Percentiles rank a stretch among this genome's conserved stretches.
phyloP scores from a whole-genome alignment of 2,797 vertebrate genomes.

The Bovichtus variegatus region DNA sequence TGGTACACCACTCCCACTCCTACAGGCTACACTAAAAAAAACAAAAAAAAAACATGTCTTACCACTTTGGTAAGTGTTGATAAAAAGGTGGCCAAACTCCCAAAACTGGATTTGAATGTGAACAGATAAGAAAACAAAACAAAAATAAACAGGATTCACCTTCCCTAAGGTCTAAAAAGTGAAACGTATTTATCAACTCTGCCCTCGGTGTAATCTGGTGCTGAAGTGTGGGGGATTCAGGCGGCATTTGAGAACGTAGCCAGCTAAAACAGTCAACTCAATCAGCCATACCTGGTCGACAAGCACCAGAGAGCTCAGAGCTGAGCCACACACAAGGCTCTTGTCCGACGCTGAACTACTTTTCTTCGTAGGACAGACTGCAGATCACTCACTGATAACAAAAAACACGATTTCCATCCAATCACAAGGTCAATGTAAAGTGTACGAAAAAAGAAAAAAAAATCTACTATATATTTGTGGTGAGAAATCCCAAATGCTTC shows the following conservation, averaged over 20 bases:
- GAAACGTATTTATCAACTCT: constrained; percentile 25
- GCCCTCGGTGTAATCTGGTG: constrained; percentile 20
- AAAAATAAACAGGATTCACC: constrained; percentile 26
- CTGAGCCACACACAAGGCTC: constrained; percentile 38
- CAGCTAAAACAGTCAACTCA: constrained; percentile 65
- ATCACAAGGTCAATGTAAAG: constrained; percentile 53
- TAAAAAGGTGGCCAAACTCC: background rate
- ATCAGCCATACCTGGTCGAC: constrained; percentile 43
- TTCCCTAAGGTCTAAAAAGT: constrained; percentile 13
- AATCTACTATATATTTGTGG: constrained; percentile 30
- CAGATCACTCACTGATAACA: constrained; percentile 52
- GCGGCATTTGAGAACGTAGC: constrained; percentile 25
- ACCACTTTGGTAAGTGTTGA: background rate
- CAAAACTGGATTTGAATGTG: constrained; percentile 16
- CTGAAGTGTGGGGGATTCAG: background rate
- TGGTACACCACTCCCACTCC: constrained; percentile 63
- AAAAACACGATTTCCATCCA: constrained; percentile 61
- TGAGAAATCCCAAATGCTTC: constrained; percentile 50
- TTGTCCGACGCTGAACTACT: constrained; percentile 49
- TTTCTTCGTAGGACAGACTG: constrained; percentile 46
- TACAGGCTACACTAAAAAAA: constrained; percentile 13
- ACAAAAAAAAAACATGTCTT: constrained; percentile 3
- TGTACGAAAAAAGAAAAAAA: constrained; percentile 38
- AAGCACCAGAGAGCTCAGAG: constrained; percentile 45
- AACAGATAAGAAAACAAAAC: background rate